Conservation (phyloP, 2,888 invertebrate genomes). For the Drosophila multiciliata region DNA sequence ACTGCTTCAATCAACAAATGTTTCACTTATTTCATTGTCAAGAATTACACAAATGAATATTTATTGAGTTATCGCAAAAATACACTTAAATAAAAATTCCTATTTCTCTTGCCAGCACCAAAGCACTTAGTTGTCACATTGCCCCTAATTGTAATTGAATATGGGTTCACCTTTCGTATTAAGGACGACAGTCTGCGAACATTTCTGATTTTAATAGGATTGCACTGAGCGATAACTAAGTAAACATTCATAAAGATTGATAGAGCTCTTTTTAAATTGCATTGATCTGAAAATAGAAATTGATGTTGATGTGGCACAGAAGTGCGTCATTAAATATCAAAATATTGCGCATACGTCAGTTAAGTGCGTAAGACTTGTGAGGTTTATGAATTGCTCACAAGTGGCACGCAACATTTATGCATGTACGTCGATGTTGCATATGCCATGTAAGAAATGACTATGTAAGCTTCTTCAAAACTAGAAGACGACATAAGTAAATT, state of each 20-base stretch:
- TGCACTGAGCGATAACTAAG: not conserved
- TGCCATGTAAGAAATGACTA: not conserved
- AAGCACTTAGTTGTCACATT: not conserved
- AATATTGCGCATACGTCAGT: conserved; percentile 38
- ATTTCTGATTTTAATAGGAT: conserved; percentile 18
- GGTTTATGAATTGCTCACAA: not conserved
- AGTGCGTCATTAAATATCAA: conserved; percentile 34
- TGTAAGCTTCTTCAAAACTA: not conserved
- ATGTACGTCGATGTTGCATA: not conserved
- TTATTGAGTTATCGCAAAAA: not conserved
- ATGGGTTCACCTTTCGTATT: conserved; percentile 11
- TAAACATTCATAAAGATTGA: not conserved
- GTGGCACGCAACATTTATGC: not conserved
- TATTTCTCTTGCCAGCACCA: not conserved
- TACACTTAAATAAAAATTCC: not conserved
- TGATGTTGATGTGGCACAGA: conserved; percentile 28
- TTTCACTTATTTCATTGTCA: not conserved
- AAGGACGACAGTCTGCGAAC: not conserved
- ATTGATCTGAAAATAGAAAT: conserved; percentile 27
- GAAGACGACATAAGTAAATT: not conserved
- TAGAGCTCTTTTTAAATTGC: conserved; percentile 11
- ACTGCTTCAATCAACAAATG: not conserved
- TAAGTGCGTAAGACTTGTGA: not conserved
- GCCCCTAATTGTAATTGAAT: not conserved
- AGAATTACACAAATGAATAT: too few species aligned